phyloP scores from a whole-genome alignment of 2,797 vertebrate species.

The Enteromius paludinosus region DNA sequence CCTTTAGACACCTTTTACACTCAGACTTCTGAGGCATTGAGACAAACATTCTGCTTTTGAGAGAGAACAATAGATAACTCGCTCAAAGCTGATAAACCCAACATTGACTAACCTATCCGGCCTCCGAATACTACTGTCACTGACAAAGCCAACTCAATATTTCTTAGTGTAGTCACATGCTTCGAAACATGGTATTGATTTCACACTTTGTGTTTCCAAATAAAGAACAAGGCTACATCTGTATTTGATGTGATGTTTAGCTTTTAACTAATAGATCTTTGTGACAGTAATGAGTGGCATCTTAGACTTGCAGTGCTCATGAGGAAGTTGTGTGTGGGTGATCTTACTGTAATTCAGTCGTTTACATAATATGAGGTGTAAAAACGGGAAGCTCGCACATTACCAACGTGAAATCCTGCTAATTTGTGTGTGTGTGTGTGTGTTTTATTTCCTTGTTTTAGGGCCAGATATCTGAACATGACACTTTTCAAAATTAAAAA shows the following conservation, averaged over 20 bases:
- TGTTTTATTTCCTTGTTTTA: neutral
- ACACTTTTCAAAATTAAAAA: neutral
- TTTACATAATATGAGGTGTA: slow-evolving; percentile 2
- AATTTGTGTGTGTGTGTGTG: neutral
- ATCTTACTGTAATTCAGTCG: slow-evolving; percentile 6
- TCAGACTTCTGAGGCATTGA: slow-evolving; percentile 34
- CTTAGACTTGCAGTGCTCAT: neutral
- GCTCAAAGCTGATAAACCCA: slow-evolving; percentile 10
- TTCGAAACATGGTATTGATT: neutral
- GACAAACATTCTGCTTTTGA: slow-evolving; percentile 31
- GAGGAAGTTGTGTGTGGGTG: neutral
- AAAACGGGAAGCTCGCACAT: neutral
- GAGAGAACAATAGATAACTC: slow-evolving; percentile 2
- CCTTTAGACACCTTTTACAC: slow-evolving; percentile 66
- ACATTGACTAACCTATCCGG: neutral
- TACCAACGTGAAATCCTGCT: neutral
- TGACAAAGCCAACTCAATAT: slow-evolving; percentile 17
- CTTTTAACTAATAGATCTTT: neutral
- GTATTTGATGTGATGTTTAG: neutral
- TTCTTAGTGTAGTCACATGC: slow-evolving; percentile 15
- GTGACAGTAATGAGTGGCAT: neutral
- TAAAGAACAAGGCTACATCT: neutral
- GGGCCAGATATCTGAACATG: neutral
- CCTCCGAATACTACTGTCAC: neutral
- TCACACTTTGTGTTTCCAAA: slow-evolving; percentile 3